Percentiles rank a stretch among this genome's conserved stretches.
These are phyloP conservation scores for Copsychus sechellarum DNA, from an alignment of 2,113 vertebrate genomes.

Conservation along the genomic window DNA sequence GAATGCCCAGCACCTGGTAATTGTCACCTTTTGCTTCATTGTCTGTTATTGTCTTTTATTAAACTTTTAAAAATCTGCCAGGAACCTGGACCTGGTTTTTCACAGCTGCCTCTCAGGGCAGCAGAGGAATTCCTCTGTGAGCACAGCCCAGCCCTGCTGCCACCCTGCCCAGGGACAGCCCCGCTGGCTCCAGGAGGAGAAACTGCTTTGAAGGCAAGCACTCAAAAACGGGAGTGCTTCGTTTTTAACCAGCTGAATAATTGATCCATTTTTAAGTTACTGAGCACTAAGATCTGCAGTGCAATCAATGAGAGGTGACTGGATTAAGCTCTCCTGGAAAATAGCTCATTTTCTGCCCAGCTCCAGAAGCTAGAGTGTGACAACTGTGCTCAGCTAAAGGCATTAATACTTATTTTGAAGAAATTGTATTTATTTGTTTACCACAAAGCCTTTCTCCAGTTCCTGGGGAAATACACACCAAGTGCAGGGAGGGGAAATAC, in stretches of 20 bases:
- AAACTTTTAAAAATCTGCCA: too few relatives aligned
- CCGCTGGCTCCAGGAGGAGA: neutral
- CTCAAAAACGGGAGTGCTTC: neutral
- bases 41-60: too few relatives aligned
- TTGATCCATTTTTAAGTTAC: neutral
- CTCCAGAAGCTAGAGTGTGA: neutral
- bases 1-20: too few relatives aligned
- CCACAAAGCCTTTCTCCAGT: neutral
- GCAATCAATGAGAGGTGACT: neutral
- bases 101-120: neutral
- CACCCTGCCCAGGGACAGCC: rapidly evolving
- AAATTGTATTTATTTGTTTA: neutral
- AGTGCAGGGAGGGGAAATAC: neutral
- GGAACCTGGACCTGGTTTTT: too few relatives aligned
- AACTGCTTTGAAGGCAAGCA: neutral
- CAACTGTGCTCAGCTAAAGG: neutral
- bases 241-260: neutral
- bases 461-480: neutral
- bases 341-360: neutral
- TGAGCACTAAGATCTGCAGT: neutral
- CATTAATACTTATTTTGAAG: neutral
- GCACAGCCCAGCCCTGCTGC: neutral
- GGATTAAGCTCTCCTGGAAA: neutral
- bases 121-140: neutral
- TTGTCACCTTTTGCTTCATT: too few relatives aligned